These are phyloP conservation scores for Phlogophora meticulosa DNA, from an alignment of 2,888 invertebrate genomes.

Conservation along the genomic window DNA sequence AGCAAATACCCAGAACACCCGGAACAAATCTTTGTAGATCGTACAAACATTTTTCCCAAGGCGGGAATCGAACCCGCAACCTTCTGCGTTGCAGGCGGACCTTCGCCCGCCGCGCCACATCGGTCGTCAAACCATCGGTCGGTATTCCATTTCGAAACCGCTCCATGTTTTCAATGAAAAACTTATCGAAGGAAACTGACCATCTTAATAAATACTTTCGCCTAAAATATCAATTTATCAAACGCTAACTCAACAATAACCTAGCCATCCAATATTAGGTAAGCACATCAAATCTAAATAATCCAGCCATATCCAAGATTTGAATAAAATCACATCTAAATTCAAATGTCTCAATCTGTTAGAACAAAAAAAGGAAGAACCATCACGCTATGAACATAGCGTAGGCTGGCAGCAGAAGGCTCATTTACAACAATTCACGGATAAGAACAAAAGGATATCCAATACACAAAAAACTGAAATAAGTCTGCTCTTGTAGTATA, in stretches of 20 bases:
- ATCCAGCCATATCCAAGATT: constrained; percentile 67
- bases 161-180: background rate
- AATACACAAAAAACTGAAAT: background rate
- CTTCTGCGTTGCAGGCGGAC: too few species aligned
- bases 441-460: background rate
- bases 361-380: constrained; percentile 62
- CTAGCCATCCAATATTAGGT: constrained; percentile 56
- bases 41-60: too few species aligned
- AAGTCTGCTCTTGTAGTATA: too few species aligned
- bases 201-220: constrained; percentile 49
- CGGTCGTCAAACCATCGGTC: too few species aligned
- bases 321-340: constrained; percentile 74
- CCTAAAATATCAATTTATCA: constrained; percentile 60
- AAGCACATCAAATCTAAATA: constrained; percentile 65
- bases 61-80: too few species aligned
- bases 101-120: too few species aligned
- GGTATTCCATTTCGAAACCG: too few species aligned
- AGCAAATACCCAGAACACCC: too few species aligned
- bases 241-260: constrained; percentile 56
- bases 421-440: background rate
- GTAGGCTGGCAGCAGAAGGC: background rate
- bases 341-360: constrained; percentile 65
- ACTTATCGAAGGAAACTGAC: constrained; percentile 18
- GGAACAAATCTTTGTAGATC: too few species aligned
- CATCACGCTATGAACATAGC: constrained; percentile 43